Base-by-base conservation (phyloP, 2,113 vertebrate species). In the Riparia riparia region DNA sequence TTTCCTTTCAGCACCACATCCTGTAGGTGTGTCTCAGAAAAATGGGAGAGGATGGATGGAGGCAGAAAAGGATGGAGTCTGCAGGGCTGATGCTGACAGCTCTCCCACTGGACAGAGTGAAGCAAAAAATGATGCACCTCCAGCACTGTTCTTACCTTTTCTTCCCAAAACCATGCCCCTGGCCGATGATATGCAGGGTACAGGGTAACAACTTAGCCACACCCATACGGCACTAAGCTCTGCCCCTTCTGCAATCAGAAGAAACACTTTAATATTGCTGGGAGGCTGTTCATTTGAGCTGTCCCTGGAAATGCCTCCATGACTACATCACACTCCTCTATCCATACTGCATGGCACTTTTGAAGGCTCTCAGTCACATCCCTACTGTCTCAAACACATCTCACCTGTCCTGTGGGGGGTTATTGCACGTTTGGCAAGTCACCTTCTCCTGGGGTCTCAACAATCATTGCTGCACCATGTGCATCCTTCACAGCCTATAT, bases 101-200 rank as follows among this genome's bases (percentile, higher is more conserved):
- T 37, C 60, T 37, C 11, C 53, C 39, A 2, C 21, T 22, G 32
- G 22, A 78, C 26, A 69, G 28, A 69, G 9, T 0, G 0, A 78
- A 41, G 28, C 17, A 78, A 32, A 68, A 58, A 18, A 60, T 4
- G 0, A 17, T 1, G 0, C 17, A 53, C 9, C 12, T 61, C 39
- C 45, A 53, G 28, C 39, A 21, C 11, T 7, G 21, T 18, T 60
- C 39, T 12, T 39, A 45, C 37, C 54, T 69, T 32, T 60, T 37
- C 39, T 78, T 45, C 45, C 44, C 53, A 51, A 68, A 86, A 44
- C 45, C 37, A 44, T 37, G 32, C 6, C 12, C 16, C 21, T 6
- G 0, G 0, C 22, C 45, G 37, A 18, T 39, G 28, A 53, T 18
- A 47, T 12, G 26, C 17, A 4, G 4, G 32, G 14, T 10, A 10